Evolutionary conservation across 1,140 invertebrate species (phyloP).

Genomic region (Onthophagus taurus): DNA sequence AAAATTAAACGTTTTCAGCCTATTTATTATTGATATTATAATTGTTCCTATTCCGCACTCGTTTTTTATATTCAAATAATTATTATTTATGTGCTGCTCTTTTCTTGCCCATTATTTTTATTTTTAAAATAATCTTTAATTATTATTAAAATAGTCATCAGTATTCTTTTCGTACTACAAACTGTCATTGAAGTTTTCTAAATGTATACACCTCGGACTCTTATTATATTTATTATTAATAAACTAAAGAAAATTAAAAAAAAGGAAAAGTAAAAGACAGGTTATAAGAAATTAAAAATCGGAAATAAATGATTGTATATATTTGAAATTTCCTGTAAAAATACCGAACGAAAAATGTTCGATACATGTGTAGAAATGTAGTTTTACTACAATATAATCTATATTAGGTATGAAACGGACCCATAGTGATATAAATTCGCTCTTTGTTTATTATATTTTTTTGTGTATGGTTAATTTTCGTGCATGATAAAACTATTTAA

Average conservation of each 20-base stretch:
- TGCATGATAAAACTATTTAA: too few relatives aligned
- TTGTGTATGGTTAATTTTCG: not conserved
- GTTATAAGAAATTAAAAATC: too few relatives aligned
- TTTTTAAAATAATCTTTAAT: not conserved
- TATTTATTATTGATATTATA: not conserved
- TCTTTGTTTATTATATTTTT: too few relatives aligned
- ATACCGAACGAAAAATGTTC: constrained; percentile 17
- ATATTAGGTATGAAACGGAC: constrained; percentile 7
- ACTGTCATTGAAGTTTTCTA: constrained; percentile 9
- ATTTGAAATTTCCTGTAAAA: constrained; percentile 12
- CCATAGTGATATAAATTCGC: constrained; percentile 11
- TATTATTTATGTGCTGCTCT: not conserved
- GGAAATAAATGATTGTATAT: too few relatives aligned
- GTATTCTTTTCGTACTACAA: constrained; percentile 5
- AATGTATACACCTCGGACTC: constrained; percentile 2
- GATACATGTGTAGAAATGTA: constrained; percentile 15
- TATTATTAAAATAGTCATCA: too few relatives aligned
- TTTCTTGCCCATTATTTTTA: too few relatives aligned
- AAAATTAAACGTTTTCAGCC: too few relatives aligned
- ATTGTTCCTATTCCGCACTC: too few relatives aligned
- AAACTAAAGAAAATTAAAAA: too few relatives aligned
- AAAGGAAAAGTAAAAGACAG: too few relatives aligned
- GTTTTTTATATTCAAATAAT: not conserved
- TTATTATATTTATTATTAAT: too few relatives aligned
- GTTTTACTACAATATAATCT: constrained; percentile 11